Conservation (phyloP, 1,140 invertebrate species). For the Heliconius hermathena region DNA sequence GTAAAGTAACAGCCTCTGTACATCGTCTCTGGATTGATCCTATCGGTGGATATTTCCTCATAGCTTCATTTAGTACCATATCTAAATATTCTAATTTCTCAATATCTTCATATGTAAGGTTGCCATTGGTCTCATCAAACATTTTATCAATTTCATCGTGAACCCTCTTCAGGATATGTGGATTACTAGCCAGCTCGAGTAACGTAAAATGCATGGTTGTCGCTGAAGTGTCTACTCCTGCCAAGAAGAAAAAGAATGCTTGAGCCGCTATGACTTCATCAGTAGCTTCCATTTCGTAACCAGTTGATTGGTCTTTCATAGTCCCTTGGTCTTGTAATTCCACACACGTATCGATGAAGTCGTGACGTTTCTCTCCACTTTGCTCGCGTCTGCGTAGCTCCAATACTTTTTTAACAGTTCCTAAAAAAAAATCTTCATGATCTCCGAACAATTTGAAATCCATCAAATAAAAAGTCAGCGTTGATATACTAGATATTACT, state of each 20-base stretch:
- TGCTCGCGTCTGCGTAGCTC: conserved; percentile 25
- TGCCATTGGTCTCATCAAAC: conserved; percentile 50
- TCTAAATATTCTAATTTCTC: conserved; percentile 77
- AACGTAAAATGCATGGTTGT: conserved; percentile 64
- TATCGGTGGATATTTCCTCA: conserved; percentile 80
- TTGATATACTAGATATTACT: conserved; percentile 34
- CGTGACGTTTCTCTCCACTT: conserved; percentile 40
- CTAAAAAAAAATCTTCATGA: conserved; percentile 52
- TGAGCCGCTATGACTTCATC: conserved; percentile 78
- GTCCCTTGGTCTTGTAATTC: conserved; percentile 48
- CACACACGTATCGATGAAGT: conserved; percentile 54
- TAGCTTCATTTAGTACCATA: conserved; percentile 66
- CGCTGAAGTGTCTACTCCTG: conserved; percentile 81
- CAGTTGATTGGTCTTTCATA: conserved; percentile 44
- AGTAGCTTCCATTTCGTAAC: conserved; percentile 51
- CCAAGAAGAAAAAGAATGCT: conserved; percentile 81
- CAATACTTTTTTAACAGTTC: conserved; percentile 46
- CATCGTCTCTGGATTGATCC: conserved; percentile 69
- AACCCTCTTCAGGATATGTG: conserved; percentile 68
- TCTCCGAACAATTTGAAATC: conserved; percentile 48
- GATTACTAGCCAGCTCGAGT: conserved; percentile 66
- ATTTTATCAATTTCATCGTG: conserved; percentile 68
- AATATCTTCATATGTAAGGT: conserved; percentile 69
- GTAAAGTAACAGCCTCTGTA: conserved; percentile 71
- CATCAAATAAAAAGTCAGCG: conserved; percentile 39